Evolutionary conservation across 2,113 vertebrate genomes (phyloP), one percentile per base, ranked within the genome.

Genomic region (Chloebia gouldiae): DNA sequence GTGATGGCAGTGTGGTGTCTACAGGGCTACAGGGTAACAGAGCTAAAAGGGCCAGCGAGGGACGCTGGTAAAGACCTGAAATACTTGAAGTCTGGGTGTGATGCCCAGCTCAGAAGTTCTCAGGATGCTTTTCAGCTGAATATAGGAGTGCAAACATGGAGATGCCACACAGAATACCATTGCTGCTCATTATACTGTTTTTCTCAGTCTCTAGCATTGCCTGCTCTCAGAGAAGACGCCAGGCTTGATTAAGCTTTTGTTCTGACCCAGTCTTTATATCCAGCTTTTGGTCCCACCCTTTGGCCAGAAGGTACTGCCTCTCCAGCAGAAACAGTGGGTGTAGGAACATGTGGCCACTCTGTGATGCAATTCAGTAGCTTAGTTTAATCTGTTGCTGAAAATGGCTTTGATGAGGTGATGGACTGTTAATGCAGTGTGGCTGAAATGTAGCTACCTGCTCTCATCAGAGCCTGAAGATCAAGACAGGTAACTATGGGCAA

Each of bases 21-120:
- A 17, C 30, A 40, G 61, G n/a, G 19, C 54, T 85, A 5, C 22
- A 24, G 37, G 15, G 23, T 72, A 72, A 24, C 17, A 28, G 45
- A 22, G 18, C 65, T 81, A 23, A 39, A 45, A 33, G 31, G 44
- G 51, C 25, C 47, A 25, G 6, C 0, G 0, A 15, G n/a, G 54
- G 71, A 44, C 13, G 25, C 60, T 57, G 45, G 19, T 49, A 33
- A 44, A 28, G 2, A 25, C 1, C 0, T 42, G 49, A 50, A 45
- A 33, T 45, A 47, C 0, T 0, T 0, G 39, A 49, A 4, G 4
- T 81, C 45, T 57, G n/a, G 8, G 11, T 65, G n/a, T 53, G 51
- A 13, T 92, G 31, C 20, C 20, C 16, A 9, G 18, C 18, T 83
- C 49, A 47, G 33, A 71, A 50, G n/a, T 61, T 92, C 50, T 57